Base-by-base conservation (phyloP, 2,888 invertebrate species). In the Diaprepes abbreviatus region DNA sequence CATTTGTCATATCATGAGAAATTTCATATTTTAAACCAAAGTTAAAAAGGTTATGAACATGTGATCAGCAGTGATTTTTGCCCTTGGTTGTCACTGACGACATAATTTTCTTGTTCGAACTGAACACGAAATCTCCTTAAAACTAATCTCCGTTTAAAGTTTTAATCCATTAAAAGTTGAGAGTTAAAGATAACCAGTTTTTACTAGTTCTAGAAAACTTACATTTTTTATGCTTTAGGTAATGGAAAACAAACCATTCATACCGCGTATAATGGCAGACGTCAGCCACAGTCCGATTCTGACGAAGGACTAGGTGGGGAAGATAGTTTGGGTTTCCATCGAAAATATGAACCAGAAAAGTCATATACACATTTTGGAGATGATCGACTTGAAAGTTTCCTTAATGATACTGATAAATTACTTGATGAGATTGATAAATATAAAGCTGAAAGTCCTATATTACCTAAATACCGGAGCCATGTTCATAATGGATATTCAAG, bases 251-350 rank as follows among this genome's bases (percentile, higher is more conserved):
- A 85, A 76, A 88, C 89, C 16, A 79, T 89, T 14, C 89, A 88
- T 73, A 88, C 88, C 68, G 85, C 82, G 21, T 85, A 84, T 71
- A 83, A 82, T 67, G 80, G 86, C 79, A 80, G 85, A 70, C 84
- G 85, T n/a, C 85, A 86, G 60, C 80, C 86, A 0, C 86, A 89
- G 64, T 92, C 92, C 9, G 93, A 93, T 80, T 93, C 93, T 80
- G 93, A 93, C 74, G 93, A 93, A 82, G 93, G 93, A 0, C 83
- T 93, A n/a, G 93, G 93, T 1, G 89, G 91, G 64, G 93, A 93
- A 79, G 89, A 89, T 72, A 81, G 79, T 71, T 85, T 85, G 59
- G 84, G 86, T 60, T 80, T 79, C 60, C 55, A 67, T 36, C 69
- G 79, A 21, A 80, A 80, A 71, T 79, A 79, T 55, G 70, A 65